Evolutionary conservation across 2,797 vertebrate genomes (phyloP).

Genomic region (Thripadectes ignobilis): DNA sequence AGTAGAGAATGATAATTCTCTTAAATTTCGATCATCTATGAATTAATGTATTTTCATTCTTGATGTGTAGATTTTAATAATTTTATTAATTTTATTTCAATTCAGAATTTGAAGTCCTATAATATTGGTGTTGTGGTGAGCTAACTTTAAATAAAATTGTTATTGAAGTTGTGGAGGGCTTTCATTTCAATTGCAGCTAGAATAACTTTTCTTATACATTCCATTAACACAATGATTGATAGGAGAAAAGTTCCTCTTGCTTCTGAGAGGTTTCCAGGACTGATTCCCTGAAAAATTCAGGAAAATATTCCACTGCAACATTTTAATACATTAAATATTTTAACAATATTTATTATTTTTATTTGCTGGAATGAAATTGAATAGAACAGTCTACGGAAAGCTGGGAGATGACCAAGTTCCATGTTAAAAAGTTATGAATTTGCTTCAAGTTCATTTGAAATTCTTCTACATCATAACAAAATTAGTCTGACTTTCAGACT

Average conservation of each 20-base stretch:
- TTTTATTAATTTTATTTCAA: neutral
- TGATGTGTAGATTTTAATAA: neutral
- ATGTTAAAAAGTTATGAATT: neutral
- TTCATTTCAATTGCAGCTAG: neutral
- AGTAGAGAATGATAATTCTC: neutral
- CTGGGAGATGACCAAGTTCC: neutral
- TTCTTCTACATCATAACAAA: neutral
- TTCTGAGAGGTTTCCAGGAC: neutral
- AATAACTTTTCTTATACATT: neutral
- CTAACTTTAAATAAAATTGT: neutral
- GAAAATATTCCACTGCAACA: fast-evolving
- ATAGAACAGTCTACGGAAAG: neutral
- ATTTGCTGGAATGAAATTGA: neutral
- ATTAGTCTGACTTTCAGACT: neutral
- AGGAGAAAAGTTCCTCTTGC: neutral
- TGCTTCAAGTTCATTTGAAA: neutral
- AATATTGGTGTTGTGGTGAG: neutral
- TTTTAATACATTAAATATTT: neutral
- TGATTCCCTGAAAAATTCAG: neutral
- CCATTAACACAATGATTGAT: neutral
- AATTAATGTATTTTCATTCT: neutral
- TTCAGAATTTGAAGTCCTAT: neutral
- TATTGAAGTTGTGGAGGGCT: neutral
- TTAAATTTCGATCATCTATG: neutral
- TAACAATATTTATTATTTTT: neutral